These are phyloP conservation scores for Cygnus olor DNA, from an alignment of 2,797 vertebrate genomes.

Conservation along the genomic window DNA sequence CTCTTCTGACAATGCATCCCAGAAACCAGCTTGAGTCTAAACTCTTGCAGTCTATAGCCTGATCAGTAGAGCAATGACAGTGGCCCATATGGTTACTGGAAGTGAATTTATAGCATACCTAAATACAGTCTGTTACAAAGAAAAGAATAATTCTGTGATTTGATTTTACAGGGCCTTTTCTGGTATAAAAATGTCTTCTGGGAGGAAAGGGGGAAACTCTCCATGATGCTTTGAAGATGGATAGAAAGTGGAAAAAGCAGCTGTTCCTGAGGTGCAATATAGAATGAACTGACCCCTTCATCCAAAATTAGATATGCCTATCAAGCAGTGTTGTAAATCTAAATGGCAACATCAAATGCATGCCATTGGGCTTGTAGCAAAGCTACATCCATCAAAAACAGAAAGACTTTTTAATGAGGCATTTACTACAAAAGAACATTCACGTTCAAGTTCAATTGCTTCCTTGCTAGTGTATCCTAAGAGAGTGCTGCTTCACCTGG, in stretches of 20 bases:
- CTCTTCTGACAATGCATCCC: background rate
- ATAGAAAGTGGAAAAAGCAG: background rate
- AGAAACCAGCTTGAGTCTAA: background rate
- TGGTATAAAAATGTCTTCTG: background rate
- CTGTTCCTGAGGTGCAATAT: background rate
- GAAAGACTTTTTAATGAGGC: background rate
- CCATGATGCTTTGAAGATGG: background rate
- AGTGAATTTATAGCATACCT: background rate
- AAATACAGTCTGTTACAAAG: background rate
- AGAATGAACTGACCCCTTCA: background rate
- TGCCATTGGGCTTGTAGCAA: background rate
- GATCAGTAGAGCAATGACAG: background rate
- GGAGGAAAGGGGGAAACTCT: background rate
- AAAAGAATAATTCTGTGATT: background rate
- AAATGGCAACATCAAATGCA: background rate
- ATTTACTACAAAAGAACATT: background rate
- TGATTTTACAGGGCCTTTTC: background rate
- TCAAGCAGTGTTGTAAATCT: background rate
- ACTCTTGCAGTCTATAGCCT: background rate
- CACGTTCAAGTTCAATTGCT: background rate
- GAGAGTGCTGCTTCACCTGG: background rate
- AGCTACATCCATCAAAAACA: background rate
- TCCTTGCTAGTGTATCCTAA: background rate
- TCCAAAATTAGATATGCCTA: background rate
- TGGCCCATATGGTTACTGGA: background rate